Conservation (phyloP, 2,888 invertebrate genomes). For the Eristalis intricaria region DNA sequence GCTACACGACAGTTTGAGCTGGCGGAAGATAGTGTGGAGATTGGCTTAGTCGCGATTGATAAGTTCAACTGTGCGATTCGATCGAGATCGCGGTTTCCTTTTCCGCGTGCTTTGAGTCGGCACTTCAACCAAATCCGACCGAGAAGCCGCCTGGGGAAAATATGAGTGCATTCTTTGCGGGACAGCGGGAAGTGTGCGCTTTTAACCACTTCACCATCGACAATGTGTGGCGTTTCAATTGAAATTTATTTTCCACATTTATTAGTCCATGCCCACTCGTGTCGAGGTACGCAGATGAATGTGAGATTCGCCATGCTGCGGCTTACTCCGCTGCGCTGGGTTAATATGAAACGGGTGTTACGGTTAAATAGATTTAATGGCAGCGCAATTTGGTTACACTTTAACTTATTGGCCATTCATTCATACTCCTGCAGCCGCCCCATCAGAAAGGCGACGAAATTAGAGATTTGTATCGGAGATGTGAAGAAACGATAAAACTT, state of each 20-base stretch:
- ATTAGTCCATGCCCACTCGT: conserved; percentile 46
- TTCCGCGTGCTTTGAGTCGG: conserved; percentile 62
- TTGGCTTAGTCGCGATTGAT: conserved; percentile 30
- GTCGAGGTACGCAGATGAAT: conserved; percentile 51
- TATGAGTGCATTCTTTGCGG: conserved; percentile 18
- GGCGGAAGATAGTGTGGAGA: conserved; percentile 35
- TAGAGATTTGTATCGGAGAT: conserved; percentile 43
- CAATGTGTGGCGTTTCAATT: conserved; percentile 57
- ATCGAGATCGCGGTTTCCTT: conserved; percentile 23
- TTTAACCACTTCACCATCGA: conserved; percentile 34
- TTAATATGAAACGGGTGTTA: conserved; percentile 70
- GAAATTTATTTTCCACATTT: conserved; percentile 66
- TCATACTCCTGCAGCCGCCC: background rate
- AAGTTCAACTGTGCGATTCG: conserved; percentile 1
- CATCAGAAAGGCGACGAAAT: conserved; percentile 46
- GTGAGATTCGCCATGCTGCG: conserved; percentile 43
- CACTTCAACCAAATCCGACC: conserved; percentile 33
- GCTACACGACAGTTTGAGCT: conserved; percentile 4
- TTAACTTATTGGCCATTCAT: conserved; percentile 69
- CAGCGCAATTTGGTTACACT: conserved; percentile 69
- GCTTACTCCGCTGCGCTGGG: conserved; percentile 6
- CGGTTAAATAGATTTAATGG: conserved; percentile 69
- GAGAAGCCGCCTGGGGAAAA: background rate
- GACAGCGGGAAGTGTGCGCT: conserved; percentile 1
- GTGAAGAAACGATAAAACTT: conserved; percentile 44